Percentiles rank a stretch among this genome's conserved stretches.
Conservation (phyloP, 2,113 vertebrate species). For the Salminus brasiliensis region DNA sequence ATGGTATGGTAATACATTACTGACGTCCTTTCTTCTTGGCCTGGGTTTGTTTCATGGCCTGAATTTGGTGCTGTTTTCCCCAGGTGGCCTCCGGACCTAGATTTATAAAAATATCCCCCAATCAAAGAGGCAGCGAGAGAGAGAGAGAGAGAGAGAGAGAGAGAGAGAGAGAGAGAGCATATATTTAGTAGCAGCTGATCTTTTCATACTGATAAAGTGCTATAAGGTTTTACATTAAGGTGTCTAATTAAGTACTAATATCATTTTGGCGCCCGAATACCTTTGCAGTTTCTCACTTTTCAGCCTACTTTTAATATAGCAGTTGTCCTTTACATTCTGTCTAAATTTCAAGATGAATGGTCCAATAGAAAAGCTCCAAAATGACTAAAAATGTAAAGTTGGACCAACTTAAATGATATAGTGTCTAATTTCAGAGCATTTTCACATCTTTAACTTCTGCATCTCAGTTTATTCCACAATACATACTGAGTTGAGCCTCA, state of each 20-base stretch:
- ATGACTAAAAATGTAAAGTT: too few species aligned
- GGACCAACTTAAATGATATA: too few species aligned
- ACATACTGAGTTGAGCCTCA: too few species aligned
- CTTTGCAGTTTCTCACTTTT: too few species aligned
- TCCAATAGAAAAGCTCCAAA: too few species aligned
- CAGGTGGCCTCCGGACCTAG: conserved; percentile 80
- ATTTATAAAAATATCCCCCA: conserved; percentile 81
- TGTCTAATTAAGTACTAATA: neutral
- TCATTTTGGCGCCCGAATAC: too few species aligned
- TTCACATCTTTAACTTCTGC: too few species aligned
- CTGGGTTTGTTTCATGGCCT: conserved; percentile 65
- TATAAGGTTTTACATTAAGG: neutral
- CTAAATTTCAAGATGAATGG: too few species aligned
- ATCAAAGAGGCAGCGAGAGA: conserved; percentile 75
- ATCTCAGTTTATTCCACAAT: too few species aligned
- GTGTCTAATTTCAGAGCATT: too few species aligned
- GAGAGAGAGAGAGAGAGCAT: conserved; percentile 10
- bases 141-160: conserved; percentile 56
- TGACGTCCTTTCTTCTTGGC: conserved; percentile 56
- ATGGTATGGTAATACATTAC: conserved; percentile 38
- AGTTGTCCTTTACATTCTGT: too few species aligned
- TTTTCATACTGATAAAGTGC: neutral
- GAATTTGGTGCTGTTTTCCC: conserved; percentile 78
- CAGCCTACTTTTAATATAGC: too few species aligned
- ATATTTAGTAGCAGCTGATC: conserved; percentile 35